Evolutionary conservation across 2,888 invertebrate genomes (phyloP), one percentile per base, ranked within the genome.

Genomic region (Megamerina dolium): DNA sequence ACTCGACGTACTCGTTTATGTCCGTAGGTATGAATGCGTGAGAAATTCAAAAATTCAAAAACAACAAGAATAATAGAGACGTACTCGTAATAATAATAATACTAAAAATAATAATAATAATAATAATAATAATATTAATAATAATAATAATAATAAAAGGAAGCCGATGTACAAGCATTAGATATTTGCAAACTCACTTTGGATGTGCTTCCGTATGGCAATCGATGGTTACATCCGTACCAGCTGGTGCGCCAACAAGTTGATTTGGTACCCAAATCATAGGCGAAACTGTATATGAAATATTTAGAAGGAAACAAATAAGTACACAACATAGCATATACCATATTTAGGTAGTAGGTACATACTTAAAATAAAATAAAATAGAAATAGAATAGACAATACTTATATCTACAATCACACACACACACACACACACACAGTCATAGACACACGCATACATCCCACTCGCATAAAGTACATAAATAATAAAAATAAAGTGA

Each of bases 211-310:
- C 93, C 16, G 91, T 88, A 70, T 90, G 88, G 70, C 93, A 93
- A 75, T 91, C 91, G 62, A 93, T 84, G 35, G 88, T 88, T 52
- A 91, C 91, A 75, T 91, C 89, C 37, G 90, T 90, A 50, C 89
- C 88, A 45, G 86, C 81, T 46, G 91, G 91, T 21, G 91, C 91
- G 2, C 92, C 91, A 50, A 92, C 90, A 72, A 92, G 77, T 75
- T 92, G 91, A 77, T 91, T 92, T 42, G 91, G 90, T 53, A 92
- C 90, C 86, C 88, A 91, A 66, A 92, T 90, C 87, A 91, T 89
- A 38, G 92, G 92, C 1, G 88, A 86, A 75, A 92, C 92, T 92
- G 56, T 43, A 53, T 16, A 6, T 29, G 10, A 17, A 21, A 5
- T 13, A 10, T 12, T 3, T 9, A n/a, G 8, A 17, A 27, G 12